Evolutionary conservation across 35 echinoderm and acorn worm species (phyloP).

Genomic region (Apostichopus parvimensis): DNA sequence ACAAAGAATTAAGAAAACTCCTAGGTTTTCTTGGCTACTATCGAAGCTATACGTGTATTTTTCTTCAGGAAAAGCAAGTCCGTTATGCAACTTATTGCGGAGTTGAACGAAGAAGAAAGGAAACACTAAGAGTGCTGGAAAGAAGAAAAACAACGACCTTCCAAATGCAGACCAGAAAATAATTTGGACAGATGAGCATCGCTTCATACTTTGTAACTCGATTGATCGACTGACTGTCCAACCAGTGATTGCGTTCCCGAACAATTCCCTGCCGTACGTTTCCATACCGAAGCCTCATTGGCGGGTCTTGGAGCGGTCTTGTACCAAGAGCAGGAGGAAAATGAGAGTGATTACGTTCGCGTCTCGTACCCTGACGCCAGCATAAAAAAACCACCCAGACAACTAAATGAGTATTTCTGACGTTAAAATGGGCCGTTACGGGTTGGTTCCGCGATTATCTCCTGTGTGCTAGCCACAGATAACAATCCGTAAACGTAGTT

Average conservation of each 20-base stretch:
- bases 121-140: too few species aligned
- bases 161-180: too few species aligned
- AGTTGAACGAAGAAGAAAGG: too few species aligned
- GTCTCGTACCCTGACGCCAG: conserved; percentile 48
- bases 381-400: conserved; percentile 53
- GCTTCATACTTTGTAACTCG: too few species aligned
- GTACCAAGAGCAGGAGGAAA: not conserved
- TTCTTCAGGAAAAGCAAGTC: too few species aligned
- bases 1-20: too few species aligned
- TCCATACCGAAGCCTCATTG: conserved; percentile 45
- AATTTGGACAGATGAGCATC: too few species aligned
- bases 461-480: not conserved
- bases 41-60: not conserved
- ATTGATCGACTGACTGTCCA: not conserved
- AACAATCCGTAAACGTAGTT: too few species aligned
- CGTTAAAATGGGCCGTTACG: conserved; percentile 40
- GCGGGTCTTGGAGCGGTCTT: not conserved
- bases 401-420: conserved; percentile 63
- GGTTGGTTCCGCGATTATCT: not conserved
- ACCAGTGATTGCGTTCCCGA: conserved; percentile 35
- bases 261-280: not conserved
- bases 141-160: too few species aligned
- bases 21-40: conserved; percentile 66
- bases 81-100: too few species aligned
- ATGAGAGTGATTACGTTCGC: conserved; percentile 49